These are phyloP conservation scores for Spilarctia lutea DNA, from an alignment of 2,888 invertebrate genomes.

Conservation along the genomic window DNA sequence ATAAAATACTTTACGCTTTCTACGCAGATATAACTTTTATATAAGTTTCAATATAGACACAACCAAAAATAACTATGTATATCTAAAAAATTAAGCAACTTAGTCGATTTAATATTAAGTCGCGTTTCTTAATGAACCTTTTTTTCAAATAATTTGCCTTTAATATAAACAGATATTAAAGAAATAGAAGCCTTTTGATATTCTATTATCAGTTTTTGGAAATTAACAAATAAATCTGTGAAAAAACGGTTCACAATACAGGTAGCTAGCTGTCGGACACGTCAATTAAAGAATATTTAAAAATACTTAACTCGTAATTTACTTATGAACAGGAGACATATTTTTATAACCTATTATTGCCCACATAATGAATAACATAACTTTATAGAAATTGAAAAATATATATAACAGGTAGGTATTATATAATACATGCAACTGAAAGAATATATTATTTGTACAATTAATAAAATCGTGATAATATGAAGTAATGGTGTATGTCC, in stretches of 20 bases:
- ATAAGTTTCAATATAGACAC: constrained; percentile 16
- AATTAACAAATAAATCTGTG: constrained; percentile 9
- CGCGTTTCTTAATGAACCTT: constrained; percentile 24
- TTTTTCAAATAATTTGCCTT: constrained; percentile 16
- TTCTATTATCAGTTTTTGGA: neutral
- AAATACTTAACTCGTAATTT: constrained; percentile 56
- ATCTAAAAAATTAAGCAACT: constrained; percentile 9
- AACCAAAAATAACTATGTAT: constrained; percentile 10
- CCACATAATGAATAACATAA: constrained; percentile 67
- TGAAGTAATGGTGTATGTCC: constrained; percentile 56
- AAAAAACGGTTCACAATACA: constrained; percentile 26
- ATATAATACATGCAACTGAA: constrained; percentile 43
- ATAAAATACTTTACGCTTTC: neutral
- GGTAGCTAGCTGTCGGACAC: constrained; percentile 32
- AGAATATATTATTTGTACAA: constrained; percentile 27
- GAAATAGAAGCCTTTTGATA: neutral
- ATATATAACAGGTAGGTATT: constrained; percentile 36
- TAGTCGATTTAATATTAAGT: constrained; percentile 19
- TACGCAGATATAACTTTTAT: constrained; percentile 10
- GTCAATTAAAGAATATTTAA: constrained; percentile 32
- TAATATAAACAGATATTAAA: neutral
- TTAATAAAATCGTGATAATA: constrained; percentile 40
- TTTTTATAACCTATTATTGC: constrained; percentile 82
- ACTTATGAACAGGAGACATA: constrained; percentile 81
- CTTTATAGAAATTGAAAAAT: constrained; percentile 49